Percentiles rank a stretch among this genome's conserved stretches.
Conservation (phyloP, 2,888 invertebrate species). For the Frankliniella intonsa region DNA sequence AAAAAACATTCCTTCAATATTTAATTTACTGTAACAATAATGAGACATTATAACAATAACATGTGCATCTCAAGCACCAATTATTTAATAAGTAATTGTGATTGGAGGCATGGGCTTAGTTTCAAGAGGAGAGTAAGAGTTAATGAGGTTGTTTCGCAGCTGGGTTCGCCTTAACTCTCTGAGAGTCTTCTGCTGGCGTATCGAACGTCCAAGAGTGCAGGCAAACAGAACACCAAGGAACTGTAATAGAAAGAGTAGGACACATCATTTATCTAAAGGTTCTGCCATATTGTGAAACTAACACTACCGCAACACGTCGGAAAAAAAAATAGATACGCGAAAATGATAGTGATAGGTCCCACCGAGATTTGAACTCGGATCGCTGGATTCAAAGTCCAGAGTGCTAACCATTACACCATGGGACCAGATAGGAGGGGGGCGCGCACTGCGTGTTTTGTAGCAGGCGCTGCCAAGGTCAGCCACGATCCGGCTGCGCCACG, state of each 20-base stretch:
- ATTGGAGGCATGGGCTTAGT: conserved; percentile 31
- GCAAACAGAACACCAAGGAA: conserved; percentile 37
- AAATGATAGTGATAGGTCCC: conserved; percentile 47
- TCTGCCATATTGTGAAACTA: neutral
- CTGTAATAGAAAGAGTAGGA: conserved; percentile 30
- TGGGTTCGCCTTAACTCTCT: neutral
- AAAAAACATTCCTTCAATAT: neutral
- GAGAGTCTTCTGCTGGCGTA: neutral
- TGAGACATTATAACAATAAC: no score
- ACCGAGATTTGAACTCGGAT: conserved; percentile 60
- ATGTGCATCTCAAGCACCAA: neutral
- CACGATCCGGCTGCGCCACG: neutral
- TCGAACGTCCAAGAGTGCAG: conserved; percentile 34
- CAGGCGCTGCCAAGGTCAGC: neutral
- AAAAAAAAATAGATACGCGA: neutral
- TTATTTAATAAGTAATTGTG: conserved; percentile 19
- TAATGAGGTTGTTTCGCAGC: conserved; percentile 43
- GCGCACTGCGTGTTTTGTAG: neutral
- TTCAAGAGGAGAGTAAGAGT: conserved; percentile 37
- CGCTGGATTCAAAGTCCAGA: conserved; percentile 62
- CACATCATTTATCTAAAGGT: neutral
- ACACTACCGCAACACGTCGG: neutral
- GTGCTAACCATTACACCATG: conserved; percentile 63
- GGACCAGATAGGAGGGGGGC: conserved; percentile 44
- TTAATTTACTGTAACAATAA: neutral